These are phyloP conservation scores for Anoplopoma fimbria DNA, from an alignment of 2,113 vertebrate species.

Conservation along the genomic window DNA sequence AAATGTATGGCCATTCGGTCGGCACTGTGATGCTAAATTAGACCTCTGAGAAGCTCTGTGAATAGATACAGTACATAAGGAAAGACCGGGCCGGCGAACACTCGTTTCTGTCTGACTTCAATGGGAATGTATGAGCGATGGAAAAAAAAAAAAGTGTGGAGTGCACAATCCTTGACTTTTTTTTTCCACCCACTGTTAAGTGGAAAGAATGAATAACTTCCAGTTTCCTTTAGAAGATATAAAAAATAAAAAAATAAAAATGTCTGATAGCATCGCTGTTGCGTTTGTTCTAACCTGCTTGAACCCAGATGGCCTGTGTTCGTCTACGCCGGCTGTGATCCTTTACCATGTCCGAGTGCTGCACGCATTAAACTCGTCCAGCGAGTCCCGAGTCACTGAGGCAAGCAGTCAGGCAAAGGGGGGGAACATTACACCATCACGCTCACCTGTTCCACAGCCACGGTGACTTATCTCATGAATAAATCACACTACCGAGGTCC, in stretches of 20 bases:
- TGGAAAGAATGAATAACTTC: conserved; percentile 35
- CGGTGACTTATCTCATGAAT: conserved; percentile 80
- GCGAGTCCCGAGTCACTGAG: conserved; percentile 68
- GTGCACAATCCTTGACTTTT: conserved; percentile 6
- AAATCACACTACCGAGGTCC: conserved; percentile 75
- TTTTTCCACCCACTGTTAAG: conserved; percentile 1
- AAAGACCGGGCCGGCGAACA: not conserved
- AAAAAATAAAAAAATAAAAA: no score
- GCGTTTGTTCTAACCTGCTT: conserved; percentile 48
- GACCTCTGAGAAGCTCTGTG: conserved; percentile 37
- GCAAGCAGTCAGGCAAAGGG: conserved; percentile 68
- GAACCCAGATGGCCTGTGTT: conserved; percentile 70
- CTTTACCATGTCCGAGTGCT: conserved; percentile 58
- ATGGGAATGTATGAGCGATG: not conserved
- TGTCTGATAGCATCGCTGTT: conserved; percentile 37
- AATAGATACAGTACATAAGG: conserved; percentile 34
- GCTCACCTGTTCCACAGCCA: conserved; percentile 78
- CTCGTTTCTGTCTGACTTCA: not conserved
- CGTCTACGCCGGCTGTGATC: conserved; percentile 65
- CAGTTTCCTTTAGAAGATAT: conserved; percentile 56
- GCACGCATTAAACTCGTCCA: conserved; percentile 68
- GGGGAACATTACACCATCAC: conserved; percentile 76
- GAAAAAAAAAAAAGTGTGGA: not conserved
- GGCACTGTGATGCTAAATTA: conserved; percentile 47
- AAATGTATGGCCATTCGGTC: conserved; percentile 53